Base-by-base conservation (phyloP, 2,797 vertebrate species). In the Danio kyathit region DNA sequence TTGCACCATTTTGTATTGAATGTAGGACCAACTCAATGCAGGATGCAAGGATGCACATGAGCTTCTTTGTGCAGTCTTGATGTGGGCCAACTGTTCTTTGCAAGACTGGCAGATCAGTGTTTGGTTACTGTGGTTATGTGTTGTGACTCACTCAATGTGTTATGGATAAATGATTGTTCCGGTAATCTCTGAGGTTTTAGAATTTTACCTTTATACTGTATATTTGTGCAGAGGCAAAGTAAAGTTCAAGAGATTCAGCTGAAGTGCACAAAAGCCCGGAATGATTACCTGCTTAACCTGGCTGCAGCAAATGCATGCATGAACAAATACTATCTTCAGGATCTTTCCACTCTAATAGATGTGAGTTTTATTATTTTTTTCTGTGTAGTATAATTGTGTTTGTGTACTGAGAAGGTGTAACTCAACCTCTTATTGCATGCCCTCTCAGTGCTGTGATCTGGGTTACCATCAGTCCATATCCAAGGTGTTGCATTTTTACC, bases 231-330 rank as follows among this genome's bases (percentile, higher is more conserved):
- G 96, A 95, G 96, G 80, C 96, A 96, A 84, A 84, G 88, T 66
- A 96, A 96, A 84, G 94, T 93, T 78, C 84, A 95, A 84, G 96
- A 97, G 38, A 94, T 93, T 73, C 89, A 94, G 74, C 89, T 95
- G 80, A 97, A 96, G 83, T 95, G 94, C 89, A 96, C 92, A 56
- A 96, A 96, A 88, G 95, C 96, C 0, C 92, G 96, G 51, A 97
- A 97, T 0, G 96, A 97, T 49, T 97, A 97, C 86, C 94, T 97
- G 74, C 92, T 97, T 49, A 95, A 93, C 89, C 85, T 97, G 83
- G 91, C 92, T n/a, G 94, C 94, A 0, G 95, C 94, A 75, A 97
- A 97, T 0, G 89, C 94, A 0, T 95, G 95, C 1, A 90, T 97
- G 90, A 93, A 92, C 85, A 96, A 95, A 85, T 97, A 97, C 90